Conservation (phyloP, 1,140 invertebrate genomes). For the Bathynomus jamesi region DNA sequence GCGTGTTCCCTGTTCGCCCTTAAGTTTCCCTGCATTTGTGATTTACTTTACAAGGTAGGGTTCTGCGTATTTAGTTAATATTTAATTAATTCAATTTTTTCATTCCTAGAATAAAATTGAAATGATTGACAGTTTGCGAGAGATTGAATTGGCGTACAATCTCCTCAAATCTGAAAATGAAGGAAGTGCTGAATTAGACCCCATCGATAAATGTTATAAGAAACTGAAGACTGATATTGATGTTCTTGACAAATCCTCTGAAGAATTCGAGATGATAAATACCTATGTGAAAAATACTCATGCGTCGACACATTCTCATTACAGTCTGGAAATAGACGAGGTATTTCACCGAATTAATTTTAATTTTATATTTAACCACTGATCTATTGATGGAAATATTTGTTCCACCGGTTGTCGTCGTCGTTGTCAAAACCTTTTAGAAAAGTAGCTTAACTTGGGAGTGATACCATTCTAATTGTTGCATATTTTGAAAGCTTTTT, state of each 20-base stretch:
- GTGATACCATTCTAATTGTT: no score
- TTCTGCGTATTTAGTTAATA: no score
- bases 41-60: no score
- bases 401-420: no score
- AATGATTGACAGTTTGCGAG: conserved; percentile 85
- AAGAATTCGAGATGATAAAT: conserved; percentile 67
- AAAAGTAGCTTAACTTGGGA: no score
- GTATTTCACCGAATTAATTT: conserved; percentile 42
- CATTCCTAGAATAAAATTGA: conserved; percentile 61
- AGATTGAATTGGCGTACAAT: conserved; percentile 91
- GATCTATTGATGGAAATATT: no score
- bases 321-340: conserved; percentile 65
- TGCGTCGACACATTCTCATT: conserved; percentile 68
- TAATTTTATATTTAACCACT: background rate
- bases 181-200: conserved; percentile 50
- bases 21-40: no score
- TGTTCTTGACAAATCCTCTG: conserved; percentile 57
- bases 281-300: conserved; percentile 82
- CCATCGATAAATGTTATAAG: conserved; percentile 80
- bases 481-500: no score
- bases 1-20: no score
- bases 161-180: conserved; percentile 54
- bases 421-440: no score
- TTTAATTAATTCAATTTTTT: no score
- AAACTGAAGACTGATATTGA: conserved; percentile 77